A percentile compares a stretch with the other conserved stretches of the same genome.
phyloP scores from a whole-genome alignment of 2,888 invertebrate species.

The Hofmannophila pseudospretella region DNA sequence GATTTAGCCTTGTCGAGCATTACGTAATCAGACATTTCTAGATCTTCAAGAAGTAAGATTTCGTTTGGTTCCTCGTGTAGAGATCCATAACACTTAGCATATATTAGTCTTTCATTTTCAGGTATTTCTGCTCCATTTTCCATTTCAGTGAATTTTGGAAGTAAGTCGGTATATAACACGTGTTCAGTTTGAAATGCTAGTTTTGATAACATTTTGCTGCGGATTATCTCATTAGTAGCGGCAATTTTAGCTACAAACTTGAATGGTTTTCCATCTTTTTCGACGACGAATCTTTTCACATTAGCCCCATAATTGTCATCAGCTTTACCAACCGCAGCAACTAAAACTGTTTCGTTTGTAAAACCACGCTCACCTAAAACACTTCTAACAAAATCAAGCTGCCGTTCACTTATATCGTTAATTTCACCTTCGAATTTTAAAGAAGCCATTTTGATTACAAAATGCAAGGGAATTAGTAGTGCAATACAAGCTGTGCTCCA shows the following conservation, averaged over 20 bases:
- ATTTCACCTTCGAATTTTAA: constrained; percentile 15
- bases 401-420: too few species aligned
- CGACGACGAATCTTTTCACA: too few species aligned
- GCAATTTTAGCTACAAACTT: constrained; percentile 46
- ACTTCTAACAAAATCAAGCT: too few species aligned
- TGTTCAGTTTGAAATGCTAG: constrained; percentile 30
- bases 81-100: too few species aligned
- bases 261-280: too few species aligned
- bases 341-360: constrained; percentile 9
- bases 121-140: too few species aligned
- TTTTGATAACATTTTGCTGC: constrained; percentile 14
- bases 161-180: constrained; percentile 27
- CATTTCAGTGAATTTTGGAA: constrained; percentile 29
- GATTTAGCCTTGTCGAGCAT: constrained; percentile 28
- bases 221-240: constrained; percentile 18
- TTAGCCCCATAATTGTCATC: constrained; percentile 19
- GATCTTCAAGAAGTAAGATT: constrained; percentile 39
- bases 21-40: constrained; percentile 21
- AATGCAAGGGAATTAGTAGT: too few species aligned
- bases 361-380: constrained; percentile 16
- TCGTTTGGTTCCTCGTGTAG: constrained; percentile 27
- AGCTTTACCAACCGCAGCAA: constrained; percentile 15
- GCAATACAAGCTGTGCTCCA: too few species aligned
- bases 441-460: too few species aligned
- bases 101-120: too few species aligned